These are phyloP conservation scores for Eilema depressum DNA, from an alignment of 2,888 invertebrate species.

Conservation along the genomic window DNA sequence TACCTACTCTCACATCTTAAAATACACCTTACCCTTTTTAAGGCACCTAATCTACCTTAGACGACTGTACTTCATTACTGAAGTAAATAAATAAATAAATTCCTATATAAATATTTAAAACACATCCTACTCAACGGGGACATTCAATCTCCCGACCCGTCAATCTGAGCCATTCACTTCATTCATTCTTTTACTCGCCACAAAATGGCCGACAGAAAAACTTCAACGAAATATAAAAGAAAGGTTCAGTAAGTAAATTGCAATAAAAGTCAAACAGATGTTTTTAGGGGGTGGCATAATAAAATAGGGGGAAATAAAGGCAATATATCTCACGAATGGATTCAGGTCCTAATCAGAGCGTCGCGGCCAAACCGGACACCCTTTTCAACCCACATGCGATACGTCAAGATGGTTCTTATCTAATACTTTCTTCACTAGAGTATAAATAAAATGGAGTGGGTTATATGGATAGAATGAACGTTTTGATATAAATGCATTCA, in stretches of 20 bases:
- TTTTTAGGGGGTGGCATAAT: constrained; percentile 52
- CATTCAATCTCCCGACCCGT: constrained; percentile 35
- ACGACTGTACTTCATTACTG: background rate
- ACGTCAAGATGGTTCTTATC: constrained; percentile 43
- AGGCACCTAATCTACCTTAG: too few species aligned
- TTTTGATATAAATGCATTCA: background rate
- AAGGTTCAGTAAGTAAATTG: constrained; percentile 50
- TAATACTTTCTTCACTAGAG: constrained; percentile 29
- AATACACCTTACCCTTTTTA: too few species aligned
- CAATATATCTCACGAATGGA: constrained; percentile 60
- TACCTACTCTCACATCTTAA: background rate
- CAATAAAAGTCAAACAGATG: constrained; percentile 56
- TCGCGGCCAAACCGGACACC: constrained; percentile 46
- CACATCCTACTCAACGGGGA: constrained; percentile 3
- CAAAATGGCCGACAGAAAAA: constrained; percentile 32
- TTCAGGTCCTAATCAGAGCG: constrained; percentile 57
- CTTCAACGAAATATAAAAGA: constrained; percentile 37
- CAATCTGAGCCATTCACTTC: constrained; percentile 42
- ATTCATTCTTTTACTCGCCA: constrained; percentile 31
- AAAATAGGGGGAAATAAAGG: constrained; percentile 49
- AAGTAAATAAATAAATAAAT: background rate
- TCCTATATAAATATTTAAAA: constrained; percentile 4
- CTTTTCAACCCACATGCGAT: constrained; percentile 58
- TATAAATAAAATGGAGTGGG: constrained; percentile 27
- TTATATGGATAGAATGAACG: constrained; percentile 2